A percentile compares a stretch with the other conserved stretches of the same genome.
Conservation (phyloP, 2,888 invertebrate genomes). For the Nezara viridula region DNA sequence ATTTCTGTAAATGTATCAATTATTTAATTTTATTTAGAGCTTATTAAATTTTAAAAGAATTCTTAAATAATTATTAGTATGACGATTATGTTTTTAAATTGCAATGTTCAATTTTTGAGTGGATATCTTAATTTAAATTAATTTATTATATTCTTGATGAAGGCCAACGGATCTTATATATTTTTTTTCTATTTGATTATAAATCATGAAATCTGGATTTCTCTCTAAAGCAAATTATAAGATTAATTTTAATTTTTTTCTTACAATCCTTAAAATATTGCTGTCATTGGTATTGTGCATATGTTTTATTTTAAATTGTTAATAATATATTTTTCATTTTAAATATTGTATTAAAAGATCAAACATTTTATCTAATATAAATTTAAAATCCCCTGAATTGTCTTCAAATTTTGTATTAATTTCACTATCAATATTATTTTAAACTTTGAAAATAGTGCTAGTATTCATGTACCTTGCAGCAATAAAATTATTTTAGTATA, state of each 20-base stretch:
- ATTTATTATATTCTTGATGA: not conserved
- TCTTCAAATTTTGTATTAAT: not conserved
- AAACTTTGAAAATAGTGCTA: not conserved
- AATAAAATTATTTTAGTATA: slow-evolving; percentile 38
- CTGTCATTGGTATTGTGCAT: no score
- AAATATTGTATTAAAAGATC: not conserved
- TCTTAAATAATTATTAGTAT: not conserved
- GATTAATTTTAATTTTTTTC: not conserved
- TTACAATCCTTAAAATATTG: no score
- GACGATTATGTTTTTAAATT: not conserved
- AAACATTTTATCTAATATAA: not conserved
- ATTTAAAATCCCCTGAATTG: not conserved
- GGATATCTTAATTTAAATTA: not conserved
- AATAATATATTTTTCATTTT: not conserved
- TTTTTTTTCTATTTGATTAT: not conserved
- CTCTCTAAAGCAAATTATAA: not conserved
- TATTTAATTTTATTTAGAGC: not conserved
- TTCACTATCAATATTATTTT: not conserved
- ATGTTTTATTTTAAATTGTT: not conserved
- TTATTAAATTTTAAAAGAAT: not conserved
- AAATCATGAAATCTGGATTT: not conserved
- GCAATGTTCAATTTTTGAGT: not conserved
- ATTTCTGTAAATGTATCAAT: not conserved
- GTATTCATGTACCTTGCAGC: not conserved
- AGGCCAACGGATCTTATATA: not conserved